These are phyloP conservation scores for Lasiommata megera DNA, from an alignment of 2,888 invertebrate genomes.

Conservation along the genomic window DNA sequence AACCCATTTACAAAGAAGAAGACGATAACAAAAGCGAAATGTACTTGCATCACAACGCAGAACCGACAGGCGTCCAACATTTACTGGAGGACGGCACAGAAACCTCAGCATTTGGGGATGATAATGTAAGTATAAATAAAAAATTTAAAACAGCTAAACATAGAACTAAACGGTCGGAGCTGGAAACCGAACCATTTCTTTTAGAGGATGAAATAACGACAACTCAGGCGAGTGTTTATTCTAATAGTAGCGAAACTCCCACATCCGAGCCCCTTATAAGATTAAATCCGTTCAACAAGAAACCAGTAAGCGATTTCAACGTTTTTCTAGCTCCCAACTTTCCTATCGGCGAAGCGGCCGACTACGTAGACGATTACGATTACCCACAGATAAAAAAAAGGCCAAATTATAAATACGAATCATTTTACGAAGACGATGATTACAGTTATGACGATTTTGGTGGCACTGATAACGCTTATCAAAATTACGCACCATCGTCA, in stretches of 20 bases:
- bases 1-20: conserved; percentile 35
- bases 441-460: conserved; percentile 42
- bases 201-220: conserved; percentile 39
- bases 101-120: conserved; percentile 63
- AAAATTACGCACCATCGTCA: conserved; percentile 31
- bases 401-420: conserved; percentile 40
- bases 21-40: conserved; percentile 46
- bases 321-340: conserved; percentile 48
- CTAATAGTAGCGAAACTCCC: conserved; percentile 37
- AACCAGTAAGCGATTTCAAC: conserved; percentile 37
- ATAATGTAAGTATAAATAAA: conserved; percentile 56
- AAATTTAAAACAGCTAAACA: conserved; percentile 47
- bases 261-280: conserved; percentile 46
- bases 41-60: conserved; percentile 56
- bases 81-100: conserved; percentile 62
- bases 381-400: conserved; percentile 31
- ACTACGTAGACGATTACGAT: conserved; percentile 42
- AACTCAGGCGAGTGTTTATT: conserved; percentile 29
- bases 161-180: conserved; percentile 41
- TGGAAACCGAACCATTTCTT: conserved; percentile 56
- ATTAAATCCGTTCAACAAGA: conserved; percentile 34
- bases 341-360: conserved; percentile 47
- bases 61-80: conserved; percentile 60
- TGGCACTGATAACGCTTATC: conserved; percentile 41
- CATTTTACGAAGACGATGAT: conserved; percentile 44